Conservation (phyloP, 2,113 vertebrate genomes). For the Cryptomyrus ogoouensis region DNA sequence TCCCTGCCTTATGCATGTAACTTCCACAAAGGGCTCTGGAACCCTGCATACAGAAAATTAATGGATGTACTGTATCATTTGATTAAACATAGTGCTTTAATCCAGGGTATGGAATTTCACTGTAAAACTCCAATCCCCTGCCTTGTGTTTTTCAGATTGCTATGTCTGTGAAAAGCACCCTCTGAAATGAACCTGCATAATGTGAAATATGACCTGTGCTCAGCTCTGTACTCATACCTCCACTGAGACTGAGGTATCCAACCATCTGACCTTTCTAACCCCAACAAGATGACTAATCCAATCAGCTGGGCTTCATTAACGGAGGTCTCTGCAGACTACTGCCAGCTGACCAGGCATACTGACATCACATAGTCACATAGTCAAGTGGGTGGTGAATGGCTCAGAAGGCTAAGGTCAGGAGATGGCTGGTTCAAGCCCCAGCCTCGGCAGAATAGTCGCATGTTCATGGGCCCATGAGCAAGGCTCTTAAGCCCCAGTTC, state of each 20-base stretch:
- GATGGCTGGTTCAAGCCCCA: neutral
- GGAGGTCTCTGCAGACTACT: neutral
- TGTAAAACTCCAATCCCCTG: neutral
- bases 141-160: neutral
- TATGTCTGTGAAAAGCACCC: neutral
- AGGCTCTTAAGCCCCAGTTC: too few relatives aligned
- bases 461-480: too few relatives aligned
- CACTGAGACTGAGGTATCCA: neutral
- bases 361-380: neutral
- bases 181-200: neutral
- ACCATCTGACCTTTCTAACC: neutral
- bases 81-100: neutral
- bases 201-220: neutral
- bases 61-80: neutral
- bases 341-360: neutral
- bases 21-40: neutral
- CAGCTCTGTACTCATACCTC: neutral
- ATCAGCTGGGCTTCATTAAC: neutral
- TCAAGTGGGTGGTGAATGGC: neutral
- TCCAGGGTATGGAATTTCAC: neutral
- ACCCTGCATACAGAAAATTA: neutral
- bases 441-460: too few relatives aligned
- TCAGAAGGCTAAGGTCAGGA: neutral
- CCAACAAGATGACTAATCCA: neutral
- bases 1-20: neutral